These are phyloP conservation scores for Liolophura sinensis DNA, from an alignment of 1,140 invertebrate species.

Conservation along the genomic window DNA sequence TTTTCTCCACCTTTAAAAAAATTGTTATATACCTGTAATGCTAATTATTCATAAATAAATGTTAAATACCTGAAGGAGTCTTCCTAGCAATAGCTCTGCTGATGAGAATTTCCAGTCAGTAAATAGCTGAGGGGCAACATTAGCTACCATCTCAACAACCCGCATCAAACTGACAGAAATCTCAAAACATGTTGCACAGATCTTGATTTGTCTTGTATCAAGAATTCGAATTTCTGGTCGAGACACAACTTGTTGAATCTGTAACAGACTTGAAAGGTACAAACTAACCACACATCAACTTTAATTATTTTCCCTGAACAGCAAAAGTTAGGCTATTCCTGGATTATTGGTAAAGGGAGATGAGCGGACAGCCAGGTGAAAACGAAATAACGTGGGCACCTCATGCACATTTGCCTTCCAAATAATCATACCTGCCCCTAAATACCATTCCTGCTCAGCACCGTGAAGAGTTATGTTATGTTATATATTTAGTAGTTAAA, in stretches of 20 bases:
- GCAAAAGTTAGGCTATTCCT: neutral
- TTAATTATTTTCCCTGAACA: neutral
- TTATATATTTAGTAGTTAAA: slow-evolving; percentile 17
- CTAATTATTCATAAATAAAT: neutral
- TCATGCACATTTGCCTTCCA: neutral
- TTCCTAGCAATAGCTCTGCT: slow-evolving; percentile 68
- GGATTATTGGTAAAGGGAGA: too few species aligned
- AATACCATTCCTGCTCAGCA: neutral
- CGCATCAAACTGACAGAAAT: slow-evolving; percentile 72
- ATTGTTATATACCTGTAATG: too few species aligned
- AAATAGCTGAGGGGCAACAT: slow-evolving; percentile 68
- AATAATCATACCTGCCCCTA: neutral
- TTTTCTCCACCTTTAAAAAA: too few species aligned
- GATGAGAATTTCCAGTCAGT: slow-evolving; percentile 65
- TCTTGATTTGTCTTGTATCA: slow-evolving; percentile 79
- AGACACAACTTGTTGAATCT: slow-evolving; percentile 47
- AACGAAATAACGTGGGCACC: too few species aligned
- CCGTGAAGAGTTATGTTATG: neutral
- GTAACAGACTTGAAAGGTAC: slow-evolving; percentile 5
- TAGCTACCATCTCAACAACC: slow-evolving; percentile 79
- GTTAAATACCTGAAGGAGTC: slow-evolving; percentile 68
- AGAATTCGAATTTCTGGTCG: slow-evolving; percentile 56
- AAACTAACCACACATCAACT: neutral
- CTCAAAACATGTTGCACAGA: slow-evolving; percentile 83
- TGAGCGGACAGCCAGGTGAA: too few species aligned